Conservation (phyloP, 2,113 vertebrate species). For the Oplegnathus fasciatus region DNA sequence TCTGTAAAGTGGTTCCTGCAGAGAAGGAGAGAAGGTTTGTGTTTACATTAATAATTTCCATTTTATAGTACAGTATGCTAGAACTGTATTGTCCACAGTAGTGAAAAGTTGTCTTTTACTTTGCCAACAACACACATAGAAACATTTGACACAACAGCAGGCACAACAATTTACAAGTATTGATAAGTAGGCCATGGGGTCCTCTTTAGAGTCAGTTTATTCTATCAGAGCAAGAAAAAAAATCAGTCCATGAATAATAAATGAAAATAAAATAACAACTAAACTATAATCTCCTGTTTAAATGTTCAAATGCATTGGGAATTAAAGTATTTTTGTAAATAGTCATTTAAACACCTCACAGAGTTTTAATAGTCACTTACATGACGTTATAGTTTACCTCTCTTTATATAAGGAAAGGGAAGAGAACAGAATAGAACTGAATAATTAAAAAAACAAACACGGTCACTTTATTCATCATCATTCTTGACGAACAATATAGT, state of each 20-base stretch:
- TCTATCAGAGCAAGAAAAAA: not conserved
- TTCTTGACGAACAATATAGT: not conserved
- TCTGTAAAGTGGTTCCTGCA: constrained; percentile 66
- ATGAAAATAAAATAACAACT: not conserved
- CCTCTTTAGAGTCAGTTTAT: too few species aligned
- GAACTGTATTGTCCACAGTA: not conserved
- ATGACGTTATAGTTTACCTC: too few species aligned
- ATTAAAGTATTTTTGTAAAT: not conserved
- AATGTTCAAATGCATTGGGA: not conserved
- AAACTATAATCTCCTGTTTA: not conserved
- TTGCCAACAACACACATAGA: not conserved
- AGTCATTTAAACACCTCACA: not conserved
- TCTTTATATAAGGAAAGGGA: too few species aligned
- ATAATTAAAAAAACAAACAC: too few species aligned
- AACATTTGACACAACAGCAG: not conserved
- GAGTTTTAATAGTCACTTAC: not conserved
- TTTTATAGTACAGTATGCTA: not conserved
- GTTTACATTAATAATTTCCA: not conserved
- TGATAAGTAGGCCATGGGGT: too few species aligned
- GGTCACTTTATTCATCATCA: too few species aligned
- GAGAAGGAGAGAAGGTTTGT: too few species aligned
- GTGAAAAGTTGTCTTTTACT: not conserved
- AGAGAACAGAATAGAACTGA: too few species aligned
- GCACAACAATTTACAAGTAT: too few species aligned
- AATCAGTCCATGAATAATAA: not conserved